Evolutionary conservation across 2,113 vertebrate genomes (phyloP), one percentile per base, ranked within the genome.

Genomic region (Otolemur garnettii): DNA sequence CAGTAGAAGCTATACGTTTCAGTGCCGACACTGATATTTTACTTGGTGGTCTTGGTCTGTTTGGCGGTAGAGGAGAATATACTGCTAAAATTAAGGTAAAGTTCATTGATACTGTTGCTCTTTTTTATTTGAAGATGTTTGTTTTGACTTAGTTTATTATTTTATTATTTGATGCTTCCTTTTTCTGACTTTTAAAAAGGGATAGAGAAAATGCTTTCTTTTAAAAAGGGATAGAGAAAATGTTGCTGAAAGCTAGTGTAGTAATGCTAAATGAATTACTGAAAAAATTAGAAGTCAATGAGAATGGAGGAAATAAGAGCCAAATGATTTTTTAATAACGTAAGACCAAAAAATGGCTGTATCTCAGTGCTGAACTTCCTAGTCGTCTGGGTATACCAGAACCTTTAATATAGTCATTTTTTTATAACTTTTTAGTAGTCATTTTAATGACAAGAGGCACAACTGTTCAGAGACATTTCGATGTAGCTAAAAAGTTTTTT

Each of bases 41-140:
- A 84, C 98, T 99, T 85, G 99, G 99, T 84, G 99, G 99, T 22
- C 98, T 99, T 97, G 99, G 99, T 60, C 98, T 99, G n/a, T 99
- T 99, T 96, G 99, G 99, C 57, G 99, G 99, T 66, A 99, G 99
- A 94, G 99, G 99, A 95, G 99, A 99, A 98, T 99, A 99, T 97
- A 99, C 99, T 7, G 99, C 99, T 93, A 99, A 99, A 98, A 99
- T 99, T 98, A 99, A 99, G 99, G 99, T 99, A 97, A 98, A 24
- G 4, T 90, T 92, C 33, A 22, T 45, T 72, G 17, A 53, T 26
- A 55, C 2, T 68, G 5, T 69, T 74, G 21, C 28, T 33, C 24
- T 82, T 53, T 84, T 90, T 89, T 55, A 14, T 89, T 83, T 42
- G 60, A 87, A 90, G 22, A 45, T 69, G 5, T 33, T 66, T 10